Percentiles rank a stretch among this genome's conserved stretches.
These are phyloP conservation scores for Trachemys scripta DNA, from an alignment of 2,113 vertebrate genomes.

Conservation along the genomic window DNA sequence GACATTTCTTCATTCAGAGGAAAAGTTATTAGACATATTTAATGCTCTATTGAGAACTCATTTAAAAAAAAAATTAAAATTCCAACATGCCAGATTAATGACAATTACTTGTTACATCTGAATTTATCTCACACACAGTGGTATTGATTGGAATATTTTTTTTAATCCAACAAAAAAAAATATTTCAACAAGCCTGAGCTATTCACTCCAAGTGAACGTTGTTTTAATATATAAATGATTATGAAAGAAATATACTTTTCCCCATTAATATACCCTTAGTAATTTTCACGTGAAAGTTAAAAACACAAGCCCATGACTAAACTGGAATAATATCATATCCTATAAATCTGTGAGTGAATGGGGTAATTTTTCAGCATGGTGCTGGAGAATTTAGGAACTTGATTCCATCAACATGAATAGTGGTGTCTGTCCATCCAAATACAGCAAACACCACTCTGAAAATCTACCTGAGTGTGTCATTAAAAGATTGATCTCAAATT, in stretches of 20 bases:
- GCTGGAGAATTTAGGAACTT: background rate
- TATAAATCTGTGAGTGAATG: background rate
- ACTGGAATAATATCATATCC: background rate
- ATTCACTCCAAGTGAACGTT: background rate
- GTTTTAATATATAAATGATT: background rate
- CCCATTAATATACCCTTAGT: background rate
- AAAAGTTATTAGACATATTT: constrained; percentile 26
- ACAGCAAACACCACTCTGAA: accelerated
- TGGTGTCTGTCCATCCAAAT: accelerated
- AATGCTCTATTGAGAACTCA: background rate
- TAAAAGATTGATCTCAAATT: background rate
- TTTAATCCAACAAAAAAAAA: constrained; percentile 46
- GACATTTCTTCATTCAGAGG: constrained; percentile 16
- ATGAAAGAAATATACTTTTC: background rate
- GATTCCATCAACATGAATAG: background rate
- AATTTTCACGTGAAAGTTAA: constrained; percentile 25
- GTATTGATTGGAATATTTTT: background rate
- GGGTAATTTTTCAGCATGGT: background rate
- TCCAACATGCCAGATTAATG: constrained; percentile 22
- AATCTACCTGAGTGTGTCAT: background rate
- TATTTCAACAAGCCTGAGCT: background rate
- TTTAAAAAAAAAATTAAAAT: background rate
- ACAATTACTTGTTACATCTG: constrained; percentile 40
- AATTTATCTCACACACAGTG: background rate
- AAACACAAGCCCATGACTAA: background rate